phyloP scores from a whole-genome alignment of 2,797 vertebrate genomes.

The Myotis findleyi region DNA sequence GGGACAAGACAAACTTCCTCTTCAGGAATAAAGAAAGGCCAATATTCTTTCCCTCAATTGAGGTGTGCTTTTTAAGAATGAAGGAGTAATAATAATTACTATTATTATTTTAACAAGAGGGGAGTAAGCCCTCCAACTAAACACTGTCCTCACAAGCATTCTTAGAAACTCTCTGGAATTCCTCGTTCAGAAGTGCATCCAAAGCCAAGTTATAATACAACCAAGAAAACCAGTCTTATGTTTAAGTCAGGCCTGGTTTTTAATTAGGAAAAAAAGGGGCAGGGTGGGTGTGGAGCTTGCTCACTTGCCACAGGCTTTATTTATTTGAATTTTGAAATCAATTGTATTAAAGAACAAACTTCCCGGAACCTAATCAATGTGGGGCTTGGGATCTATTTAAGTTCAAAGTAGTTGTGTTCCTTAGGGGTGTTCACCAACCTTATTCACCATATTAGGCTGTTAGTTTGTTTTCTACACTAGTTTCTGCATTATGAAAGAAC shows the following conservation, averaged over 20 bases:
- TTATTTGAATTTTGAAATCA: constrained; percentile 56
- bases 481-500: constrained; percentile 23
- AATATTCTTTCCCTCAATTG: background rate
- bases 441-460: background rate
- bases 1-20: background rate
- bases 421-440: background rate
- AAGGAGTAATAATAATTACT: background rate
- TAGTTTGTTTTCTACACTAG: background rate
- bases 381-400: background rate
- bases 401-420: background rate
- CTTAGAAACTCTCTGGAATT: constrained; percentile 44
- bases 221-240: background rate
- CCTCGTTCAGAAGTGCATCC: background rate
- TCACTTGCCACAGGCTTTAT: constrained; percentile 2
- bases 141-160: background rate
- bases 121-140: background rate
- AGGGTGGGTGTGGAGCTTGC: background rate
- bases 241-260: constrained; percentile 30
- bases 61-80: constrained; percentile 26
- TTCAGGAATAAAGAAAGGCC: background rate
- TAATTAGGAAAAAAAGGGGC: constrained; percentile 16
- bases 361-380: background rate
- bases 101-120: background rate
- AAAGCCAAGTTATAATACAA: constrained; percentile 29
- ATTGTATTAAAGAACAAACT: constrained; percentile 14